Percentiles rank a stretch among this genome's conserved stretches.
Evolutionary conservation across 1,140 invertebrate species (phyloP).

Genomic region (Drosophila willistoni): DNA sequence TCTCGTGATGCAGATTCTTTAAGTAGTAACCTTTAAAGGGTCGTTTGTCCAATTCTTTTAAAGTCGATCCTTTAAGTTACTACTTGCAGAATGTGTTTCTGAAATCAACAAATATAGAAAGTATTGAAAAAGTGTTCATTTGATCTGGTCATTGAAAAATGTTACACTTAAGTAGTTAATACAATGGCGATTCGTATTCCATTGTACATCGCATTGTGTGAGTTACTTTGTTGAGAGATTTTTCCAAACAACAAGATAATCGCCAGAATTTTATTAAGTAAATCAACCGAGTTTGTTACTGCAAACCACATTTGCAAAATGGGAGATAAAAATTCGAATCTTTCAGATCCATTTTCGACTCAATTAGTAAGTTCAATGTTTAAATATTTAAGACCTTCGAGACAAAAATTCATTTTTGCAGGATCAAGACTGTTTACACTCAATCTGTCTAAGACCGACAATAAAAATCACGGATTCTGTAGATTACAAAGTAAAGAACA

Average conservation of each 20-base stretch:
- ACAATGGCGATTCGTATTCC: conserved; percentile 51
- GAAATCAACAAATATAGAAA: background rate
- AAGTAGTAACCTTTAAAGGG: conserved; percentile 75
- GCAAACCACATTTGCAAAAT: too few relatives aligned
- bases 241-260: conserved; percentile 17
- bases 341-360: too few relatives aligned
- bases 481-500: too few relatives aligned
- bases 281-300: too few relatives aligned
- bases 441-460: too few relatives aligned
- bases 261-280: too few relatives aligned
- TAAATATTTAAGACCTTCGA: too few relatives aligned
- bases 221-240: conserved; percentile 59
- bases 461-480: too few relatives aligned
- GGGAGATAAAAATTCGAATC: too few relatives aligned
- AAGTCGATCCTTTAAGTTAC: conserved; percentile 57
- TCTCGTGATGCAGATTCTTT: conserved; percentile 27
- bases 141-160: conserved; percentile 26
- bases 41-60: conserved; percentile 4
- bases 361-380: too few relatives aligned
- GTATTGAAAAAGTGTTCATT: background rate
- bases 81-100: conserved; percentile 45
- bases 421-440: too few relatives aligned
- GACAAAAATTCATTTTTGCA: too few relatives aligned
- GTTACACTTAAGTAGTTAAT: conserved; percentile 67
- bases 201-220: conserved; percentile 56